Evolutionary conservation across 2,888 invertebrate species (phyloP), one percentile per base, ranked within the genome.

Genomic region (Perizoma flavofasciatum): DNA sequence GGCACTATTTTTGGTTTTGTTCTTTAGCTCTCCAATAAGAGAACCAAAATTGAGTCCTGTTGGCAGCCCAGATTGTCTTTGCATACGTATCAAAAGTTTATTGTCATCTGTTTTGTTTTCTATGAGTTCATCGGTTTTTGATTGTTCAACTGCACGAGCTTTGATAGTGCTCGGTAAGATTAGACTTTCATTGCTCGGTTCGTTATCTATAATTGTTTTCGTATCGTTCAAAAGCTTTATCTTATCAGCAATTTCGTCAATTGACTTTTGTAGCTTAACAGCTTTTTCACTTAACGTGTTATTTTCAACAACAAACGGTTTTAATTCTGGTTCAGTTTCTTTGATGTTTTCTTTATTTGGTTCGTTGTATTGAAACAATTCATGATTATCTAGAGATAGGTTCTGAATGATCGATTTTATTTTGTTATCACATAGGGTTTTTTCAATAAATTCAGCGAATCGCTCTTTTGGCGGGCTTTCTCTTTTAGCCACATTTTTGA

Each of bases 401-500:
- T 90, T 91, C 61, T 91, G 85, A 66, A 92, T 87, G 67, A 92
- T 88, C 0, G 88, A 83, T 68, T 89, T 86, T 73, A 92, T 83
- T 80, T 90, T 92, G 66, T 87, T 86, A 77, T 89, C 86, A 63
- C 85, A 83, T 75, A 91, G 80, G 64, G 89, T 89, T 79, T 91
- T 91, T 70, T 91, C 91, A 39, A 91, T 73, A 70, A 89, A 92
- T 71, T 89, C 87, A 6, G 88, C 79, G 56, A 92, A 77, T 65
- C 82, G 83, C 71, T 90, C 91, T 78, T 88, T 91, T 34, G 91
- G 90, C 47, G 91, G 91, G 71, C 90, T 90, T 41, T 88, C 86
- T 7, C 89, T 80, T 75, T 85, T 86, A 9, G 65, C 47, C 32
- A 63, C 54, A 56, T 75, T 78, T 67, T 74, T 75, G 11, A 64